Conservation (phyloP, 2,113 vertebrate genomes). For the Mustelus asterias region DNA sequence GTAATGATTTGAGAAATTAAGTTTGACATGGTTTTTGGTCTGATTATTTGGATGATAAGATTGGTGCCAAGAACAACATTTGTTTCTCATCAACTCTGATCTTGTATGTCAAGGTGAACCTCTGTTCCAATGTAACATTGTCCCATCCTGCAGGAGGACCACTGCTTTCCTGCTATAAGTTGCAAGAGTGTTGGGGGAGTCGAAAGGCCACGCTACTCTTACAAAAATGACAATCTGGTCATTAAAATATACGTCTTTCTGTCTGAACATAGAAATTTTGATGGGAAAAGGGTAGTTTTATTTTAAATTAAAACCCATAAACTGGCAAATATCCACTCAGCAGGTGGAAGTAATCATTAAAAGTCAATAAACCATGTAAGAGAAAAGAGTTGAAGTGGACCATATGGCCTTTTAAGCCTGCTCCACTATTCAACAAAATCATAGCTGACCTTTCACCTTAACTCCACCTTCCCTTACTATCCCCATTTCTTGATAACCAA, state of each 20-base stretch:
- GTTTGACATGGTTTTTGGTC: not conserved
- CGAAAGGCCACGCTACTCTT: not conserved
- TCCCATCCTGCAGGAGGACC: not conserved
- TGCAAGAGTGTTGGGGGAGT: not conserved
- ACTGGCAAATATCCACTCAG: not conserved
- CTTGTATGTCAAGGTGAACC: slow-evolving; percentile 17
- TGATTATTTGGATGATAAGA: not conserved
- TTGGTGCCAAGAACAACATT: slow-evolving; percentile 3
- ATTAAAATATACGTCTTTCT: not conserved
- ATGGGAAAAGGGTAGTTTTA: not conserved
- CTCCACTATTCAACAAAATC: no score
- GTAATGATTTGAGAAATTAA: slow-evolving; percentile 30
- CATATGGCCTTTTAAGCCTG: no score
- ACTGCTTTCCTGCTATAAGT: not conserved
- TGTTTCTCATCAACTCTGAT: slow-evolving; percentile 25
- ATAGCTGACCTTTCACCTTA: no score
- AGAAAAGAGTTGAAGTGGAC: not conserved
- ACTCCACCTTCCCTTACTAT: not conserved
- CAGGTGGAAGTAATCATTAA: not conserved
- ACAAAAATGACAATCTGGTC: not conserved
- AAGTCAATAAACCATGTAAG: not conserved
- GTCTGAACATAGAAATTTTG: not conserved
- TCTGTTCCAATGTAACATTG: slow-evolving; percentile 7
- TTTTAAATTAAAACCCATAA: not conserved
- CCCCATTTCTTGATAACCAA: not conserved